Base-by-base conservation (phyloP, 2,888 invertebrate genomes). In the Chloroclysta siterata region DNA sequence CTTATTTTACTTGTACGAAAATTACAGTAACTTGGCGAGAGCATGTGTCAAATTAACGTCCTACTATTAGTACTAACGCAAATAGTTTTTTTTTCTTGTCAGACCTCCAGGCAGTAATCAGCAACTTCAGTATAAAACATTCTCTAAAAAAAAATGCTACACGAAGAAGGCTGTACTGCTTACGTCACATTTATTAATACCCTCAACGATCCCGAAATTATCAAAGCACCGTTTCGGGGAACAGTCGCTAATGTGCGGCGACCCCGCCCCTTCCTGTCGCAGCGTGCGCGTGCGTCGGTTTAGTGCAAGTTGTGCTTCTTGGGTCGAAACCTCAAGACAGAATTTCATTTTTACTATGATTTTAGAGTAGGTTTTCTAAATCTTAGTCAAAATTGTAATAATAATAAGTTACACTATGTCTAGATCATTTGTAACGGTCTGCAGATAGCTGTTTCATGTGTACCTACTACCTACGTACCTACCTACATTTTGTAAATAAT, bases 191-290 rank as follows among this genome's bases (percentile, higher is more conserved):
- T 53, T 70, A 72, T 68, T 66, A 67, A 72, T 72, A 72, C 60
- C 66, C 72, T 53, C 70, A 64, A 75, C 75, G 78, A 77, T 76
- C 71, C 73, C 65, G 53, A 71, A 71, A 70, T 68, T 69, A 73
- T 74, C 72, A 73, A 74, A 69, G 74, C 71, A 71, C 68, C 68
- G 69, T 73, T 75, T 73, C 78, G 77, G 74, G 72, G 80, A 81
- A 78, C 73, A 87, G 78, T 83, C 84, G 88, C 88, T 85, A 88
- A 90, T 84, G 84, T 81, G 78, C 74, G 66, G 71, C 64, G 71
- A 71, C 79, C 85, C 83, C 90, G 89, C 92, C 92, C 80, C 82
- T 88, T 92, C 90, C 91, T 89, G 90, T 84, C 83, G 81, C 80
- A 73, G 46, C 71, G 70, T 72, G 69, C 71, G 70, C 69, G 67